Evolutionary conservation across 2,888 invertebrate genomes (phyloP).

Genomic region (Octodonta nipae): DNA sequence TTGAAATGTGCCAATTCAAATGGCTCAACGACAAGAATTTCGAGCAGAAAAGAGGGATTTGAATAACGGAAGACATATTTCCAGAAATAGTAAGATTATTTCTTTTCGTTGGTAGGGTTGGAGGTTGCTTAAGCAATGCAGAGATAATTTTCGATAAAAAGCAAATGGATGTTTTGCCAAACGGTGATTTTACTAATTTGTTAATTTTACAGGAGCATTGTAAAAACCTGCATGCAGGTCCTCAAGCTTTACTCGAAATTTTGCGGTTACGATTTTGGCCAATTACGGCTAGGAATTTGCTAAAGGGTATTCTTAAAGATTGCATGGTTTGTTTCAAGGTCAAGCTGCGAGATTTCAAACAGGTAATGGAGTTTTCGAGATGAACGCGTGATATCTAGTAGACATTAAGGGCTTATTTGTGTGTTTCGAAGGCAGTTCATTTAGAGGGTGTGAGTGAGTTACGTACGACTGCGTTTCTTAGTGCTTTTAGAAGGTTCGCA

Average conservation of each 20-base stretch:
- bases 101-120: no score
- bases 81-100: no score
- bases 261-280: not conserved
- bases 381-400: not conserved
- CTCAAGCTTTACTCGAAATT: not conserved
- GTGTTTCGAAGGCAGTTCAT: not conserved
- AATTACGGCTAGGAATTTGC: not conserved
- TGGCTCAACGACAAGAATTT: no score
- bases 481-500: conserved; percentile 1
- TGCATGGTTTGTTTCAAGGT: not conserved
- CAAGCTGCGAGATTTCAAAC: not conserved
- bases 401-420: not conserved
- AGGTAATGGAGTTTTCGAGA: not conserved
- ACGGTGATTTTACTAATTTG: no score
- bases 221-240: not conserved
- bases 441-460: not conserved
- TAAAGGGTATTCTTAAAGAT: not conserved
- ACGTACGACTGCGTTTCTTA: not conserved
- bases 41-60: no score
- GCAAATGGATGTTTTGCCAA: no score
- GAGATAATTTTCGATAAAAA: no score
- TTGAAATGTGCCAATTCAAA: no score
- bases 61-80: no score
- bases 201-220: no score
- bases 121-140: no score